Evolutionary conservation across 2,797 vertebrate species (phyloP), one percentile per base, ranked within the genome.

Genomic region (Chiroxiphia lanceolata): DNA sequence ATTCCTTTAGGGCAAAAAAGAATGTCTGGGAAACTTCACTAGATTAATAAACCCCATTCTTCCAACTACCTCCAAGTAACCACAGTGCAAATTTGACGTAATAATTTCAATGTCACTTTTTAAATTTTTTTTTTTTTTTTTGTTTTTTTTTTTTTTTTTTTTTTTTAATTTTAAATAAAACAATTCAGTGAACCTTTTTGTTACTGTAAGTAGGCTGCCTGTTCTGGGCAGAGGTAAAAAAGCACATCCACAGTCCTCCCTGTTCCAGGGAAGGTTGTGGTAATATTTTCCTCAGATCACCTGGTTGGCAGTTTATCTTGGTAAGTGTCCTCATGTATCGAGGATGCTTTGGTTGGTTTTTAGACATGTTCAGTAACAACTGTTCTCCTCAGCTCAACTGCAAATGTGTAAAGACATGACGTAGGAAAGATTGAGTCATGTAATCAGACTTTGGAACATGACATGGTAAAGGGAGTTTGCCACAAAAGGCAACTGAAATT

Each of bases 161-260:
- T 5, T 69, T 72, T 45, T 15, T 22, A 40, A 40, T 25, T 45
- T 45, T 45, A 20, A 31, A 45, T 75, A 26, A 34, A 38, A 17
- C 3, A 64, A 10, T 33, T 72, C 4, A 1, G 8, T 10, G 50
- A 54, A 33, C 11, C 5, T 69, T 47, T 72, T 18, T 0, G 0
- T 13, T 27, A 4, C 1, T 1, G 11, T 18, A 1, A 1, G 25
- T 29, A 50, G 34, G 12, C 38, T 69, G 20, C 31, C 15, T 38
- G 7, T 40, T 80, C 21, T 51, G 36, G 16, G 9, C 31, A 42
- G 22, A 45, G n/a, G 7, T 36, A 6, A 56, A 44, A 50, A 27
- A 3, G 42, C 29, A 17, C 19, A 38, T 7, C 31, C n/a, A 2
- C 20, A 29, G 40, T 14, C 15, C 11, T 13, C 27, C 9, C 10